phyloP scores from a whole-genome alignment of 2,888 invertebrate genomes.

The Daptonema setosum region DNA sequence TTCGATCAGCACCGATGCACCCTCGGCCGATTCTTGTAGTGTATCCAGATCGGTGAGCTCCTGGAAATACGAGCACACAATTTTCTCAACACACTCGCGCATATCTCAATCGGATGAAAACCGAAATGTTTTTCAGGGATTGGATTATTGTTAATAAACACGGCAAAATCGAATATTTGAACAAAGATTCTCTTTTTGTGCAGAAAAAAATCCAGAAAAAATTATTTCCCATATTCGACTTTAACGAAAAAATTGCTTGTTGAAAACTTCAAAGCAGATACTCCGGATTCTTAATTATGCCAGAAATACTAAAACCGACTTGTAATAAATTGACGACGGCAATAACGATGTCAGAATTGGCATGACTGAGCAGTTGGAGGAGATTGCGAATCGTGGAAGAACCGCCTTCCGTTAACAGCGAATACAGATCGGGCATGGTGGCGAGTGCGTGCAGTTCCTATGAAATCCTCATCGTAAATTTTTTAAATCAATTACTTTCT shows the following conservation, averaged over 20 bases:
- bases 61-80: slow-evolving; percentile 30
- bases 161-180: too few species aligned
- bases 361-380: slow-evolving; percentile 75
- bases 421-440: slow-evolving; percentile 82
- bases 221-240: too few species aligned
- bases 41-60: slow-evolving; percentile 85
- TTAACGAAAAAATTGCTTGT: too few species aligned
- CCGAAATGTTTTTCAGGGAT: too few species aligned
- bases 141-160: too few species aligned
- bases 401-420: slow-evolving; percentile 63
- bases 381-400: slow-evolving; percentile 52
- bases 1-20: slow-evolving; percentile 47
- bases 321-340: slow-evolving; percentile 46
- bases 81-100: neutral
- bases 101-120: slow-evolving; percentile 9
- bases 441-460: slow-evolving; percentile 76
- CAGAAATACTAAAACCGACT: too few species aligned
- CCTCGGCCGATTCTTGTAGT: slow-evolving; percentile 45
- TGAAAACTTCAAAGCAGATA: too few species aligned
- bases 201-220: too few species aligned
- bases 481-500: too few species aligned
- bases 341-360: slow-evolving; percentile 75
- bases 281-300: too few species aligned
- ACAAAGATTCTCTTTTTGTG: too few species aligned
- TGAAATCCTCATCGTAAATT: neutral